A percentile compares a stretch with the other conserved stretches of the same genome.
Evolutionary conservation across 2,113 vertebrate genomes (phyloP).

Genomic region (Sula dactylatra): DNA sequence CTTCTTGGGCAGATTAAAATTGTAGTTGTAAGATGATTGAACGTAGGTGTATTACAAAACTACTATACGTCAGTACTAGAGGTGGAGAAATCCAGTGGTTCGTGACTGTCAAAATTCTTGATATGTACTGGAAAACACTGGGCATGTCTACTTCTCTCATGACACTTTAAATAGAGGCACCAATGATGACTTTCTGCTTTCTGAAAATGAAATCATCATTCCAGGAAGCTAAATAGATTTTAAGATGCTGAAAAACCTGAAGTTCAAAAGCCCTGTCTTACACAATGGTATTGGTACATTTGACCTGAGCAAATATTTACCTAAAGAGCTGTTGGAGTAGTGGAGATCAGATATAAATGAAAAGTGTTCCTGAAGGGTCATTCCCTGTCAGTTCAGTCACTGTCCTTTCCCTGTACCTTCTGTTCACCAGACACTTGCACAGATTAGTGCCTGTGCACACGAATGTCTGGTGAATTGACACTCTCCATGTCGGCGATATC

Average conservation of each 20-base stretch:
- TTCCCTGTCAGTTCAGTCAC: neutral
- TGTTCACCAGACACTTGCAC: neutral
- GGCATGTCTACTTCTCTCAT: neutral
- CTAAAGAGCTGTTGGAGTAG: neutral
- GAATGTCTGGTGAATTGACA: neutral
- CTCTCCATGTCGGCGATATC: too few species aligned
- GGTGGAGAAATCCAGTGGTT: neutral
- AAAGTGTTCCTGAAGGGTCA: neutral
- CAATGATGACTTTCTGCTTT: neutral
- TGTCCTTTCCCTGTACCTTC: neutral
- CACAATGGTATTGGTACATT: fast-evolving
- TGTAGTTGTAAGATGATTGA: neutral
- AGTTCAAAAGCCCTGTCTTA: neutral
- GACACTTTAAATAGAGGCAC: neutral
- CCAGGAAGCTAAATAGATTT: neutral
- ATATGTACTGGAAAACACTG: neutral
- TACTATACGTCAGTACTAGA: neutral
- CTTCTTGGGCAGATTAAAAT: neutral
- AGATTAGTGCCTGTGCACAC: too few species aligned
- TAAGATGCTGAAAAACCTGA: neutral
- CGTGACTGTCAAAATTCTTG: neutral
- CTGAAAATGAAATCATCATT: neutral
- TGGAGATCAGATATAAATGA: neutral
- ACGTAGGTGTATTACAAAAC: neutral
- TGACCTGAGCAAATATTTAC: neutral